These are phyloP conservation scores for Carollia perspicillata DNA, from an alignment of 2,113 vertebrate genomes.

Conservation along the genomic window DNA sequence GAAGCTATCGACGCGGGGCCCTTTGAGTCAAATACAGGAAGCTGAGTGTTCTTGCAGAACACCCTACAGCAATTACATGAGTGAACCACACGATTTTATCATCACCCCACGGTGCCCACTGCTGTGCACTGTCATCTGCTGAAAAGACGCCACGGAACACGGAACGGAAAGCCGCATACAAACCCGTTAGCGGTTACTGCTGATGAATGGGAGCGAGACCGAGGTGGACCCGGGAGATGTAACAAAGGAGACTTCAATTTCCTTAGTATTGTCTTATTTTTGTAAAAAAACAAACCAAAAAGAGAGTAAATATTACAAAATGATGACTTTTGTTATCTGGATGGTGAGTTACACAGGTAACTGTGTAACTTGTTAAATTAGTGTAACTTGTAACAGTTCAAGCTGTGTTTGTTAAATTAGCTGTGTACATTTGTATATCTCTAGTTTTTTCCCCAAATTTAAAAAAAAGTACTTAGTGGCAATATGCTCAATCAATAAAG, in stretches of 20 bases:
- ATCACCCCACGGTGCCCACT: background rate
- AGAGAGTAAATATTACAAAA: background rate
- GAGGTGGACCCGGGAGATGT: background rate
- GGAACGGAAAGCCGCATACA: background rate
- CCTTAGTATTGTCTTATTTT: constrained; percentile 21
- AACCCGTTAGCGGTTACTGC: background rate
- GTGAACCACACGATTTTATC: background rate
- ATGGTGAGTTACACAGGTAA: background rate
- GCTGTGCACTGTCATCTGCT: background rate
- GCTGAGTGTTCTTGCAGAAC: background rate
- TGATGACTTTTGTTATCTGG: background rate
- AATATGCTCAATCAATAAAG: background rate
- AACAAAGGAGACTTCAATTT: constrained; percentile 13
- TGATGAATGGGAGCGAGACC: background rate
- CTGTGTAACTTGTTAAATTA: no score
- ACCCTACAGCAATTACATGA: background rate
- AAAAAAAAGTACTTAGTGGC: background rate
- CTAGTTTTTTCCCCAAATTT: background rate
- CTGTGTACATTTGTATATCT: background rate
- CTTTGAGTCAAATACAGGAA: constrained; percentile 23
- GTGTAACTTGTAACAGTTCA: no score
- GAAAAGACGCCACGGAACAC: background rate
- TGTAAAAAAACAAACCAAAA: background rate
- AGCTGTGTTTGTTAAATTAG: background rate
- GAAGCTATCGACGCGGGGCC: background rate